Evolutionary conservation across 2,113 vertebrate genomes (phyloP), one percentile per base, ranked within the genome.

Genomic region (Cyanoliseus patagonus): DNA sequence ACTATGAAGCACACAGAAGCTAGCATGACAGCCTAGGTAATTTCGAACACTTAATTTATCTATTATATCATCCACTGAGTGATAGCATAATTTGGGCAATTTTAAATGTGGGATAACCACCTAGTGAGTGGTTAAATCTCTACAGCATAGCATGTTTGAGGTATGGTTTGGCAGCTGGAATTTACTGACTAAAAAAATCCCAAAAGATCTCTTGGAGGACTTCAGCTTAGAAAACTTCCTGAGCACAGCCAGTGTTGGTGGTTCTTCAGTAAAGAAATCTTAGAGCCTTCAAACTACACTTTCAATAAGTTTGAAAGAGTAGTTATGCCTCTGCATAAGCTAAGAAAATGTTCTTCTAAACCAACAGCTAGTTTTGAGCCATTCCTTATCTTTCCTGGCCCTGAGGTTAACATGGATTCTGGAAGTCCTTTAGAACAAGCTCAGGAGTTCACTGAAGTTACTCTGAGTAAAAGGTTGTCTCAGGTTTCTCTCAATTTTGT

Each of bases 41-140:
- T 95, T 95, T 87, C 63, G 55, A 93, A 79, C 66, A 90, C 86
- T 90, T 93, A 79, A 74, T 95, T 92, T 94, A 75, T 91, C 86
- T 95, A 74, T 92, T 88, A 86, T 91, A 81, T 89, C 61, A 81
- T 83, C 31, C 51, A 62, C 28, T 74, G 81, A 92, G 28, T 95
- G 86, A 89, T 86, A 92, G 86, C 61, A 84, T 91, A 92, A 92
- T 95, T 94, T 86, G 61, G 73, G 49, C 75, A 80, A 69, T 89
- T 86, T 94, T 83, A 92, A 89, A 81, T 59, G 46, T 17, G 6
- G 46, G 69, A 78, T 91, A 92, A 83, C 78, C 70, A 81, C 51
- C 66, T n/a, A 74, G 51, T 75, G 69, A 74, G 44, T 81, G 41
- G 68, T 73, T 92, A 92, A 88, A 80, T 49, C 46, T 84, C 55